Percentiles rank a stretch among this genome's conserved stretches.
phyloP scores from a whole-genome alignment of 2,888 invertebrate genomes.

The Hirtodrosophila trivittata region DNA sequence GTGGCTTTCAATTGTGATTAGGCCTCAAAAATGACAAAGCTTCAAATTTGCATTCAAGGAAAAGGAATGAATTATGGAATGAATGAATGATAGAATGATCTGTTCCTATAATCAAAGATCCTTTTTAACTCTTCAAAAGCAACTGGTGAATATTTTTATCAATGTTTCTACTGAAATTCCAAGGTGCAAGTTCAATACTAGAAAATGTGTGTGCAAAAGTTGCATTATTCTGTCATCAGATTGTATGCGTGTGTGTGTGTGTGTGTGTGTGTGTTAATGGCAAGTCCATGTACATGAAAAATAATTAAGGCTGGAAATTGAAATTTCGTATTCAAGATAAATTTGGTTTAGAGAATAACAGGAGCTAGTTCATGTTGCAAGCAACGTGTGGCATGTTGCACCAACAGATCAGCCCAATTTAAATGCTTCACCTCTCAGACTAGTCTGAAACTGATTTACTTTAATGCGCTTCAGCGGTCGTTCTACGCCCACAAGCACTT shows the following conservation, averaged over 20 bases:
- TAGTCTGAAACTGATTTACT: constrained; percentile 21
- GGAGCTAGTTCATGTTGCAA: constrained; percentile 7
- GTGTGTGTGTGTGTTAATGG: constrained; percentile 49
- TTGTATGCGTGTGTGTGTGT: constrained; percentile 14
- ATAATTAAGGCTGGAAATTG: constrained; percentile 59
- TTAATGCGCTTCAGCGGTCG: constrained; percentile 23
- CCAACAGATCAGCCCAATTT: constrained; percentile 6
- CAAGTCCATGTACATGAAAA: constrained; percentile 52
- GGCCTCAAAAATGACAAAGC: not conserved
- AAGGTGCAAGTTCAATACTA: not conserved
- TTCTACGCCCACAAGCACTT: constrained; percentile 1
- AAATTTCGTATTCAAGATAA: constrained; percentile 46
- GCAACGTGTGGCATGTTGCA: not conserved
- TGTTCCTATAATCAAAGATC: too few species aligned
- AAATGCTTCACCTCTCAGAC: constrained; percentile 21
- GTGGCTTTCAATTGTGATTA: constrained; percentile 12
- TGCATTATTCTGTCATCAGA: constrained; percentile 38
- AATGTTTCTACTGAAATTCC: too few species aligned
- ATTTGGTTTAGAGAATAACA: constrained; percentile 17
- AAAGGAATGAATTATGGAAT: too few species aligned
- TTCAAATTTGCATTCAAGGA: too few species aligned
- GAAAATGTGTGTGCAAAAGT: not conserved
- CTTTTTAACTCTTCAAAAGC: too few species aligned
- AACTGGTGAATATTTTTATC: too few species aligned
- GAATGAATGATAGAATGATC: too few species aligned